phyloP scores from a whole-genome alignment of 2,113 vertebrate genomes.

The western clawed frog (Xenopus tropicalis) region UCB_Xtro_10.0 CM004443.2:133902001-133902500 shows the following conservation, averaged over 20 bases:
- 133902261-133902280: conserved; percentile 1
- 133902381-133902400: conserved; percentile 2
- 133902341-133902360: conserved; percentile 46
- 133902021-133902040: too few species aligned
- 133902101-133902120: too few species aligned
- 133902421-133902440: conserved; percentile 7
- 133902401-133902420: conserved; percentile 11
- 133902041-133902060: too few species aligned
- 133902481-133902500: background rate
- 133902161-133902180: background rate
- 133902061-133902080: too few species aligned
- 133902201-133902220: conserved; percentile 1
- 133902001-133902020: too few species aligned
- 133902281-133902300: conserved; percentile 48
- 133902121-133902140: too few species aligned
- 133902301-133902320: conserved; percentile 51
- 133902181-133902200: background rate
- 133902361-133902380: conserved; percentile 32
- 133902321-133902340: conserved; percentile 48
- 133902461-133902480: conserved; percentile 5
- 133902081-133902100: too few species aligned
- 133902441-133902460: conserved; percentile 21
- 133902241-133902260: conserved; percentile 1
- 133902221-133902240: conserved; percentile 2
- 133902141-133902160: too few species aligned